Conservation (phyloP, 2,797 vertebrate genomes). For the Ptychadena robeensis region DNA sequence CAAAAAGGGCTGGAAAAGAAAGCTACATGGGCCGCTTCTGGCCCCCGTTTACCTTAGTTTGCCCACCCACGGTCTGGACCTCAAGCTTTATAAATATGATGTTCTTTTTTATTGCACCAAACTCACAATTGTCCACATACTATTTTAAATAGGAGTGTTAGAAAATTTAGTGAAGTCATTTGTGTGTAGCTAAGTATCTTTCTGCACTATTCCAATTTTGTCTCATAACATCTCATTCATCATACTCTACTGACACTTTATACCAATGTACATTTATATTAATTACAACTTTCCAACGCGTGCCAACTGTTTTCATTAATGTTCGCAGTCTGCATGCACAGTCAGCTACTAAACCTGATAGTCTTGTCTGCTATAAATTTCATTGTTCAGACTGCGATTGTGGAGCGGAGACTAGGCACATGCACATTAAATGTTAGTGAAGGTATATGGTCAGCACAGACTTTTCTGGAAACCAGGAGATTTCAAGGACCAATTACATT, state of each 20-base stretch:
- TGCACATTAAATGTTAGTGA: slow-evolving; percentile 6
- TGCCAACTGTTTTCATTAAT: neutral
- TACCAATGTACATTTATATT: neutral
- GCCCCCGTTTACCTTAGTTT: too few relatives aligned
- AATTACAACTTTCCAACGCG: neutral
- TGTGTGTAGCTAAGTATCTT: too few relatives aligned
- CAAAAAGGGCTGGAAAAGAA: too few relatives aligned
- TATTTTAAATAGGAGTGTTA: neutral
- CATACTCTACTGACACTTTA: too few relatives aligned
- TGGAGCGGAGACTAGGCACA: neutral
- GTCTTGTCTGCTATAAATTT: neutral
- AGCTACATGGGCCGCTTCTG: too few relatives aligned
- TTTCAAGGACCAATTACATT: slow-evolving; percentile 48
- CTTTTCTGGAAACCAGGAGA: slow-evolving; percentile 19
- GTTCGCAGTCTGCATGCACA: neutral
- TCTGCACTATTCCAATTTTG: too few relatives aligned
- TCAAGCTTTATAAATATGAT: too few relatives aligned
- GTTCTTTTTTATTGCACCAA: neutral
- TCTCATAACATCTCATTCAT: too few relatives aligned
- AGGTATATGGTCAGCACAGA: slow-evolving; percentile 17
- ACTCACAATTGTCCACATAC: neutral
- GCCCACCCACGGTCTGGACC: too few relatives aligned
- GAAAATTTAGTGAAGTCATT: neutral
- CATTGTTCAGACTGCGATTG: neutral
- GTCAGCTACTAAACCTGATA: neutral